phyloP scores from a whole-genome alignment of 2,113 vertebrate species.

The Grammatotria lemairii region DNA sequence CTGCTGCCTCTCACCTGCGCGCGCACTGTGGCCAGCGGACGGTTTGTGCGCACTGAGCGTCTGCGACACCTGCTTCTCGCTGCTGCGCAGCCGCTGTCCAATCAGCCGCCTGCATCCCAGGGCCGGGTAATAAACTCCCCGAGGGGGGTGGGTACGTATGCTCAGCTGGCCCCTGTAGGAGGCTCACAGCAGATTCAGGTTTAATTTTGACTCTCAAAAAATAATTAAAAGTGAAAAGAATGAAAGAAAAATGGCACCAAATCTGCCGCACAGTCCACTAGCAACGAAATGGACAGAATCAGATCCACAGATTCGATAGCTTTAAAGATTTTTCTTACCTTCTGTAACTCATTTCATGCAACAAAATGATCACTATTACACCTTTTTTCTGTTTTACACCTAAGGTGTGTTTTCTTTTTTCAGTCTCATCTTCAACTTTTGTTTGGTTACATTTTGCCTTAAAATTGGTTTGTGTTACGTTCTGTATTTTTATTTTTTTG shows the following conservation, averaged over 20 bases:
- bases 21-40: conserved; percentile 22
- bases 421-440: not conserved
- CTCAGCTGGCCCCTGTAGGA: not conserved
- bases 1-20: not conserved
- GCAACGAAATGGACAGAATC: not conserved
- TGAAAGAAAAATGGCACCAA: not conserved
- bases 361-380: not conserved
- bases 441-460: not conserved
- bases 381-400: not conserved
- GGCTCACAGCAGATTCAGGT: not conserved
- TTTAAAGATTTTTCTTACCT: not conserved
- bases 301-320: not conserved
- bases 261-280: not conserved
- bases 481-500: not conserved
- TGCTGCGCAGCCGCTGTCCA: not conserved
- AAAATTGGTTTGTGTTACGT: not conserved
- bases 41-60: conserved; percentile 62
- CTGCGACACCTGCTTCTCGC: conserved; percentile 42
- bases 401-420: not conserved
- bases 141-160: not conserved
- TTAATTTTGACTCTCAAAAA: not conserved
- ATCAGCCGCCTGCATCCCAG: not conserved
- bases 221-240: not conserved
- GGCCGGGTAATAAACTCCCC: not conserved
- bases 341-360: not conserved